Conservation (phyloP, 2,888 invertebrate genomes). For the Cerastoderma edule region DNA sequence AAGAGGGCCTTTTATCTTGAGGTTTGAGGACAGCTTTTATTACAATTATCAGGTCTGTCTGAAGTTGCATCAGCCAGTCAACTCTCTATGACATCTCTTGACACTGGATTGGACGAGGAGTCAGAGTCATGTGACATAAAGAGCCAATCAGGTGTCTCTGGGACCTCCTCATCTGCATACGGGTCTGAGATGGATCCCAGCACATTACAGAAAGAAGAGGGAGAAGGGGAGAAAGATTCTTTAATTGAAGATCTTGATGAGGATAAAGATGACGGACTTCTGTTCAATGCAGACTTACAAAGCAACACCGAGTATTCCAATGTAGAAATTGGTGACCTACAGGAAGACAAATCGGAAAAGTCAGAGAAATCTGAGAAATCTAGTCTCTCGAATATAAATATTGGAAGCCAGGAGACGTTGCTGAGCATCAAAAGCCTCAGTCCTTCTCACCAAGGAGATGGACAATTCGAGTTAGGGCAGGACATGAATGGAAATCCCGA, state of each 20-base stretch:
- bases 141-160: constrained; percentile 51
- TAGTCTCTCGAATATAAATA: constrained; percentile 70
- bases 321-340: constrained; percentile 80
- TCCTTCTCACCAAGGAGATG: constrained; percentile 65
- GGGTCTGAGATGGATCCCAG: constrained; percentile 43
- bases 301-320: constrained; percentile 78
- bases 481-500: constrained; percentile 79
- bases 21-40: no score
- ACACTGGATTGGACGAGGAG: constrained; percentile 82
- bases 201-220: constrained; percentile 21
- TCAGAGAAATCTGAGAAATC: constrained; percentile 72
- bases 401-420: constrained; percentile 80
- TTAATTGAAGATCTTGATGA: constrained; percentile 36
- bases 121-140: constrained; percentile 70
- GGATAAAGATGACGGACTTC: constrained; percentile 55
- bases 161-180: constrained; percentile 44
- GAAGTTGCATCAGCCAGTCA: constrained; percentile 65
- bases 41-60: no score
- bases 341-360: constrained; percentile 72
- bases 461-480: constrained; percentile 62
- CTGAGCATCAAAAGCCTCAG: constrained; percentile 77
- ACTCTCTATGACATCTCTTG: constrained; percentile 74
- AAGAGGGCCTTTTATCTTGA: no score
- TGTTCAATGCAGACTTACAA: constrained; percentile 35
- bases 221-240: constrained; percentile 29